A percentile compares a stretch with the other conserved stretches of the same genome.
phyloP scores from a whole-genome alignment of 2,797 vertebrate genomes.

The Petrocephalus schoutedeni region DNA sequence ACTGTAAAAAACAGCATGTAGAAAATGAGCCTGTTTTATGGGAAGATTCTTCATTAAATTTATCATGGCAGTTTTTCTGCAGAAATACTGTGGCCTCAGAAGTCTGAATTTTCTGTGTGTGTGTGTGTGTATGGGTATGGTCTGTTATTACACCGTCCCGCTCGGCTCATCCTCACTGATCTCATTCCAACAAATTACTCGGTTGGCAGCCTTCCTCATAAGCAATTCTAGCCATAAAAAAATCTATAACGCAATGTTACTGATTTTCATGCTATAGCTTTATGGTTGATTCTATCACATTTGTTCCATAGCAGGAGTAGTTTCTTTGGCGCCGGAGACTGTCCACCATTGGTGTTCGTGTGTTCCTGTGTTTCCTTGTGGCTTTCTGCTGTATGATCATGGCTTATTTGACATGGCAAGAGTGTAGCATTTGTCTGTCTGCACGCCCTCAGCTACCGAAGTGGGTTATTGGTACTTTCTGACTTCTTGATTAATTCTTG shows the following conservation, averaged over 20 bases:
- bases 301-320: background rate
- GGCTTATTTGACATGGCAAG: background rate
- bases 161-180: background rate
- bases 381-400: background rate
- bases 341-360: background rate
- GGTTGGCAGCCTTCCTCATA: background rate
- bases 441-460: too few relatives aligned
- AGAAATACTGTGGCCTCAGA: constrained; percentile 70
- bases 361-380: background rate
- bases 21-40: constrained; percentile 84
- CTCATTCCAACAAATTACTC: background rate
- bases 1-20: constrained; percentile 88
- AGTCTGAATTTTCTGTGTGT: constrained; percentile 53
- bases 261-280: background rate
- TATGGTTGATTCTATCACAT: background rate
- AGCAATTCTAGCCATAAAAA: background rate
- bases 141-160: background rate
- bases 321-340: too few relatives aligned
- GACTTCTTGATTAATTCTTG: too few relatives aligned
- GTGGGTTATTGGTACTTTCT: background rate
- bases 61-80: constrained; percentile 86
- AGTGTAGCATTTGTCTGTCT: background rate
- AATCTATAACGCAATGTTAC: background rate
- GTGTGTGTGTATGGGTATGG: background rate
- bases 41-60: constrained; percentile 82